These are phyloP conservation scores for Odontamblyopus lacepedii DNA, from an alignment of 2,797 vertebrate species.

Conservation along the genomic window DNA sequence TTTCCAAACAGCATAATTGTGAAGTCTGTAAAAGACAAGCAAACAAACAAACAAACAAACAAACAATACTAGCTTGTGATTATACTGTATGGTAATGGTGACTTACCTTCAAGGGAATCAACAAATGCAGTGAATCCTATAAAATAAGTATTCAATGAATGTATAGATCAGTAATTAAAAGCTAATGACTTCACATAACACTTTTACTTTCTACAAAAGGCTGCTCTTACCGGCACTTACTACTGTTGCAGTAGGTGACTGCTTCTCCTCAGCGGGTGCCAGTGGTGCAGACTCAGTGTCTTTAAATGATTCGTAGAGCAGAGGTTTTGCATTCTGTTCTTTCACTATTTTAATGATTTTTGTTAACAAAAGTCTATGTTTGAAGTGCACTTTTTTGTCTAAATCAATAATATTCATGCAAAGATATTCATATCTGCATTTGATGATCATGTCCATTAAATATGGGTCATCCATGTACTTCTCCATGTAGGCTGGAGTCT, in stretches of 20 bases:
- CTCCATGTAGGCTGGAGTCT: rapidly evolving
- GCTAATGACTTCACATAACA: not conserved
- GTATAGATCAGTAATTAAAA: not conserved
- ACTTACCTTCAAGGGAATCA: not conserved
- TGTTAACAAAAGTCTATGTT: not conserved
- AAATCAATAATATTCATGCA: constrained; percentile 1
- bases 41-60: not conserved
- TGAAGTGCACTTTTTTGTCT: not conserved
- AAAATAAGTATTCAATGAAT: not conserved
- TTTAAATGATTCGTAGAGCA: not conserved
- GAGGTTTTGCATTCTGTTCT: not conserved
- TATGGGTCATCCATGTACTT: not conserved
- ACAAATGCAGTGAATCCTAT: not conserved
- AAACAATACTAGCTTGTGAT: too few species aligned
- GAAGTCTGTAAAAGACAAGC: not conserved
- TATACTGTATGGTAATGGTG: not conserved
- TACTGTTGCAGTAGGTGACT: not conserved
- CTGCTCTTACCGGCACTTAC: not conserved
- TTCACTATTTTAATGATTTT: not conserved
- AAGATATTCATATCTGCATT: constrained; percentile 17
- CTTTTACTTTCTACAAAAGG: not conserved
- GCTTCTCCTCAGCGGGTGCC: not conserved
- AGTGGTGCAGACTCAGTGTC: not conserved
- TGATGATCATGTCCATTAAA: constrained; percentile 1
- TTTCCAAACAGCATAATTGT: constrained; percentile 19